A percentile compares a stretch with the other conserved stretches of the same genome.
Conservation (phyloP, 2,888 invertebrate genomes). For the Hypolimnas misippus region DNA sequence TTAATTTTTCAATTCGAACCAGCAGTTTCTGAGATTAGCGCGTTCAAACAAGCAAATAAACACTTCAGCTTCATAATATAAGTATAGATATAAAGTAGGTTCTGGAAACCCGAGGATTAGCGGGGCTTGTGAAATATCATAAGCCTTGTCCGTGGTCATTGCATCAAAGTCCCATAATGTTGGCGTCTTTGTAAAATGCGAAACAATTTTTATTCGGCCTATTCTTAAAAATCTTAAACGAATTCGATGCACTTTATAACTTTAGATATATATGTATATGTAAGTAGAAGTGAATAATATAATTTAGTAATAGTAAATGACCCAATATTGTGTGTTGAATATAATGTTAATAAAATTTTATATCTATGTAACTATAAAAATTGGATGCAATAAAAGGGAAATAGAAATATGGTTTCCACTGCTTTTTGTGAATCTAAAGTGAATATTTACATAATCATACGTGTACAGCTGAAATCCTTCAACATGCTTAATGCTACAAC, state of each 20-base stretch:
- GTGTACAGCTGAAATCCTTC: not conserved
- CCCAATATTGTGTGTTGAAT: not conserved
- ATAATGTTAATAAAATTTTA: not conserved
- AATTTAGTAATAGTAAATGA: too few relatives aligned
- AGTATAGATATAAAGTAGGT: conserved; percentile 21
- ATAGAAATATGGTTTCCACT: conserved; percentile 8
- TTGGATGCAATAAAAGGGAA: conserved; percentile 14
- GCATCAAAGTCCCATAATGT: too few relatives aligned
- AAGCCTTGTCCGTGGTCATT: not conserved
- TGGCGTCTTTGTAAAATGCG: too few relatives aligned
- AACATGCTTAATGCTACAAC: not conserved
- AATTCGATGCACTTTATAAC: too few relatives aligned
- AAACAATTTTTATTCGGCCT: too few relatives aligned
- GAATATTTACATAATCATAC: conserved; percentile 8
- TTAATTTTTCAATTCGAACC: too few relatives aligned
- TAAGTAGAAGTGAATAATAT: too few relatives aligned
- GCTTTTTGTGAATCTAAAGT: not conserved
- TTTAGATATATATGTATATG: too few relatives aligned
- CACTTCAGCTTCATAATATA: too few relatives aligned
- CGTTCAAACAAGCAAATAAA: too few relatives aligned
- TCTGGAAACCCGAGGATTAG: not conserved
- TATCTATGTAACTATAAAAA: conserved; percentile 18
- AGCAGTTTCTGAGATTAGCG: too few relatives aligned
- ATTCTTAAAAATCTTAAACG: too few relatives aligned
- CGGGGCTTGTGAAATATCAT: not conserved